Base-by-base conservation (phyloP, 2,888 invertebrate species). In the Melieria omissa region DNA sequence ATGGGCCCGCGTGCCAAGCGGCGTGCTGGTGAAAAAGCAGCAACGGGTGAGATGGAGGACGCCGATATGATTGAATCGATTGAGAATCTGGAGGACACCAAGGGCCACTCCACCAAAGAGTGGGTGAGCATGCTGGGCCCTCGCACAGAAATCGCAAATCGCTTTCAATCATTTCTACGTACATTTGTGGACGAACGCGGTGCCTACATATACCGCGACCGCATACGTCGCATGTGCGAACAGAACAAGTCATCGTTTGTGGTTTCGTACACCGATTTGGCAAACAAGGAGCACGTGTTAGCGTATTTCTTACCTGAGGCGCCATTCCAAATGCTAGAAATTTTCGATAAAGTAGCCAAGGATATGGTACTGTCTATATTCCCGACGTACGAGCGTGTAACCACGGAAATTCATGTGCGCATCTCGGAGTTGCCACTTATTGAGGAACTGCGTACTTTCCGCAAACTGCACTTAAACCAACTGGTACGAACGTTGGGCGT, bases 301-400 rank as follows among this genome's bases (percentile, higher is more conserved):
- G 98, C 98, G 0, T 99, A 96, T 86, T 99, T 99, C 86, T 85
- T 99, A 65, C 99, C 99, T 0, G 99, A 99, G 86, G 99, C 99
- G 0, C 99, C 99, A 0, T 91, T 93, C 77, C 97, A 98, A 88
- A 96, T 99, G 94, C 88, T 99, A n/a, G 93, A 94, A 84, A 96
- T 98, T 76, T 97, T 99, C 85, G 96, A 98, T 86, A 93, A 95
- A 88, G 96, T 97, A 0, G 95, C 95, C n/a, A 95, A 95, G 84
- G 93, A 94, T 66, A 92, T 99, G 76, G 98, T 99, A 0, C 88
- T 98, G 16, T 93, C 93, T 72, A 95, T 98, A 88, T 99, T 96
- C 83, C 98, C 99, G 0, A 95, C 96, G 81, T 99, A 99, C 84
- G 95, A 96, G 79, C 90, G 98, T 73, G 98, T 99, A 4, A 94